Evolutionary conservation across 92 coral and sea anemone genomes (phyloP), one percentile per base, ranked within the genome.

Genomic region (Palythoa grandiflora): DNA sequence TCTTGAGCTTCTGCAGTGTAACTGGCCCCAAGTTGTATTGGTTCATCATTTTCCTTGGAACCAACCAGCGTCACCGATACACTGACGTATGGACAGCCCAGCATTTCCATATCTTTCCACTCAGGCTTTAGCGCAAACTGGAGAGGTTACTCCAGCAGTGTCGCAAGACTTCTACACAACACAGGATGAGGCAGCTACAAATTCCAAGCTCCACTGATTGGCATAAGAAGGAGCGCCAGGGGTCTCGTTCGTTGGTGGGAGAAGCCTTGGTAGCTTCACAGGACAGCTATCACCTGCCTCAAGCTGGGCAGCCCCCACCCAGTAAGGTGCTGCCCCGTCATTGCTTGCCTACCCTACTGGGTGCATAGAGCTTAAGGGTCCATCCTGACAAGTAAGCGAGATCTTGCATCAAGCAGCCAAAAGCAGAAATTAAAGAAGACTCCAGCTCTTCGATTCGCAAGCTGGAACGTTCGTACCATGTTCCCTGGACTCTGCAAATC

Each of bases 181-280:
- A 51, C 55, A 11, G 55, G 55, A 51, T 1, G 55, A 51, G 55
- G 55, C 55, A 51, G 55, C 11, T 51, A 51, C 55, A 0, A 11
- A 1, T 77, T 39, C 28, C 81, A 77, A 48, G 65, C 63, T 77
- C 65, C 83, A 15, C 37, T 36, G 83, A 48, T 77, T 77, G 83
- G 60, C 83, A 37, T 55, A 77, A 21, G 2, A 36, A 50, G 65
- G 47, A 77, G 83, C 65, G 83, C 63, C 65, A 36, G 63, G 61
- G 83, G 35, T 48, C 65, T 50, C 83, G 61, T 48, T 28, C 20
- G 61, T 48, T 59, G 81, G 81, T 44, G 83, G 61, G 35, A 48
- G 83, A 77, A 77, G 83, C 83, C 60, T 2, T 77, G 17, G 75
- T 13, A 10, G 75, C 75, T 71, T 71, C 51, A 36, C 13, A 5